Conservation (phyloP, 1,140 invertebrate genomes). For the Cotesia vestalis region DNA sequence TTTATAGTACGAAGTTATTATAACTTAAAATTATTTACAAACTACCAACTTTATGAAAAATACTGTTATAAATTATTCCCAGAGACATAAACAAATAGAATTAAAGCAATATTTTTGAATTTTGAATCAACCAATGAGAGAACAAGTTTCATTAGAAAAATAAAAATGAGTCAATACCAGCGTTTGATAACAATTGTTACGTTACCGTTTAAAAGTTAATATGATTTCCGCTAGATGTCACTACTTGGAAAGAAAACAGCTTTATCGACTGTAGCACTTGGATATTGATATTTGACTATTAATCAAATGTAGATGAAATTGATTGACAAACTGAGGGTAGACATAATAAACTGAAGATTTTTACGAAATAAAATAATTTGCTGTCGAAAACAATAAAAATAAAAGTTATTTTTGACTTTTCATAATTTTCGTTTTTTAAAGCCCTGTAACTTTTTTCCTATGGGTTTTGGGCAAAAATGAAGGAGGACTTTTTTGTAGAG, state of each 20-base stretch:
- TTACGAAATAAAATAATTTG: too few species aligned
- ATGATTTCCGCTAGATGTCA: not conserved
- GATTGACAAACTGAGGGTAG: not conserved
- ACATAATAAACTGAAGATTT: not conserved
- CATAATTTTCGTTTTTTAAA: constrained; percentile 4
- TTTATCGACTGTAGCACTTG: not conserved
- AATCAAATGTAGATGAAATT: not conserved
- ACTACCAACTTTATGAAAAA: constrained; percentile 1
- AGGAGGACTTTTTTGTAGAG: not conserved
- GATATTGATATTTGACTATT: not conserved
- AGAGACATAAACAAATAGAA: constrained; percentile 4
- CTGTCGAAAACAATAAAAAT: too few species aligned
- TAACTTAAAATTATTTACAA: constrained; percentile 2
- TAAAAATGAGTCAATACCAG: constrained; percentile 1
- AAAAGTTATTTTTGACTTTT: not conserved
- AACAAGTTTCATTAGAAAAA: not conserved
- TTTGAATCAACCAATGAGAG: constrained; percentile 8
- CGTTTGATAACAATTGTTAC: constrained; percentile 1
- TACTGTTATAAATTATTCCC: constrained; percentile 1
- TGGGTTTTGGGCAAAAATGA: not conserved
- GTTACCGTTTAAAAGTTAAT: constrained; percentile 1
- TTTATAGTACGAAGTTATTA: not conserved
- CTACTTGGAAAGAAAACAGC: not conserved
- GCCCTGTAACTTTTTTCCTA: constrained; percentile 3
- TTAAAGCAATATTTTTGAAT: constrained; percentile 2